Conservation (phyloP, 2,113 vertebrate genomes). For the Sylvia atricapilla region DNA sequence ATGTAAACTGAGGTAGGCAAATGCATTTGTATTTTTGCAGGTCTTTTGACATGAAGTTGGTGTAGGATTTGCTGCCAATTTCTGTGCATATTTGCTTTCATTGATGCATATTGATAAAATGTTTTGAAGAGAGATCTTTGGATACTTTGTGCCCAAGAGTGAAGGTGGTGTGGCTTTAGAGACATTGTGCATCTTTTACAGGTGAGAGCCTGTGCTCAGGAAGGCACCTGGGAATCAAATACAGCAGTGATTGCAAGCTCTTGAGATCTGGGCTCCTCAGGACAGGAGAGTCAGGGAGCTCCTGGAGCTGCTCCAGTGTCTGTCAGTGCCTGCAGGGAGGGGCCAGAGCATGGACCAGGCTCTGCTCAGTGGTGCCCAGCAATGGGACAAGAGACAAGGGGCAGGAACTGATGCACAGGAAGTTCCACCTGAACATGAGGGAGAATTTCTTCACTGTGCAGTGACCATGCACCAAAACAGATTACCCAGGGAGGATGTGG, state of each 20-base stretch:
- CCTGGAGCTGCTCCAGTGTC: fast-evolving
- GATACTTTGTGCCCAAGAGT: not conserved
- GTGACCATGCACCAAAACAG: fast-evolving
- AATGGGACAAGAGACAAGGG: fast-evolving
- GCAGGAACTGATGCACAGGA: fast-evolving
- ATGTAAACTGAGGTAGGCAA: not conserved
- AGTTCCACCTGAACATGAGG: not conserved
- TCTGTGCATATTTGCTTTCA: not conserved
- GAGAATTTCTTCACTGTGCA: fast-evolving
- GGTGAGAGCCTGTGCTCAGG: not conserved
- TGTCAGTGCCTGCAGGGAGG: not conserved
- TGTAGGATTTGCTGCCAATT: not conserved
- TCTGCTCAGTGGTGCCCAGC: not conserved
- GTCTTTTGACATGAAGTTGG: not conserved
- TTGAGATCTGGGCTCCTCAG: not conserved
- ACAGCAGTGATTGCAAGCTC: not conserved
- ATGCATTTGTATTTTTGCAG: not conserved
- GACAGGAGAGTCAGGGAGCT: not conserved
- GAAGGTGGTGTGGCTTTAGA: not conserved
- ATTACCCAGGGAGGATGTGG: fast-evolving
- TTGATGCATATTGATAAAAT: not conserved
- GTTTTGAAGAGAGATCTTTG: not conserved
- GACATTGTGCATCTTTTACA: not conserved
- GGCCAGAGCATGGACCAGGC: not conserved
- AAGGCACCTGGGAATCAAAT: not conserved